phyloP scores from a whole-genome alignment of 1,140 invertebrate species.

The Trichonephila inaurata region DNA sequence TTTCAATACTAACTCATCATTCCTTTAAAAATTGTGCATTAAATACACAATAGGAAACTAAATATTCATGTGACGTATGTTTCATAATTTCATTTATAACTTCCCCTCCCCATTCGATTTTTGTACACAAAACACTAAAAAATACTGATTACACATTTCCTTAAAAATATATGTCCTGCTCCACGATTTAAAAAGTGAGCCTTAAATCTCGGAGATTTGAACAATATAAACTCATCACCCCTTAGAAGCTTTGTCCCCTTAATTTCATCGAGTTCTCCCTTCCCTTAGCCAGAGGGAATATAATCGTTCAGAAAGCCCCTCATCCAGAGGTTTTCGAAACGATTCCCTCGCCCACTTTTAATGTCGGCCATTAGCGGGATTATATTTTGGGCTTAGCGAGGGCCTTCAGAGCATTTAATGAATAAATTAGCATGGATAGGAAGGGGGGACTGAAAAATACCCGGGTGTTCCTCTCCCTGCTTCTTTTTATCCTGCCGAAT shows the following conservation, averaged over 20 bases:
- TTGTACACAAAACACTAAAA: too few species aligned
- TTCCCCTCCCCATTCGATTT: too few species aligned
- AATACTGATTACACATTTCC: too few species aligned
- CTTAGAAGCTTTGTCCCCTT: neutral
- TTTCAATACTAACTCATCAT: too few species aligned
- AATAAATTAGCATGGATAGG: slow-evolving; percentile 69
- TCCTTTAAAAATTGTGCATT: too few species aligned
- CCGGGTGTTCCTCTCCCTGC: neutral
- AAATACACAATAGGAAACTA: too few species aligned
- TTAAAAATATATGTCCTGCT: neutral
- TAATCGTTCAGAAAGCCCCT: slow-evolving; percentile 26
- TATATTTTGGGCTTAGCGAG: slow-evolving; percentile 69
- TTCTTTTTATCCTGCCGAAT: slow-evolving; percentile 22
- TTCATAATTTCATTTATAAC: too few species aligned
- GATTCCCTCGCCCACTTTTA: slow-evolving; percentile 65
- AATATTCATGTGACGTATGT: too few species aligned
- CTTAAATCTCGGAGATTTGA: neutral
- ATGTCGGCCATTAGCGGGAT: slow-evolving; percentile 73
- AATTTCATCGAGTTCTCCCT: neutral
- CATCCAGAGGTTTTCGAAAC: slow-evolving; percentile 42
- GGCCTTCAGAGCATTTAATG: slow-evolving; percentile 73
- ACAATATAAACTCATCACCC: neutral
- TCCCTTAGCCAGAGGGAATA: neutral
- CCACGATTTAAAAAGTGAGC: too few species aligned
- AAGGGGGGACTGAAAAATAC: neutral